Evolutionary conservation across 2,797 vertebrate species (phyloP).

Genomic region (Brotula barbata): DNA sequence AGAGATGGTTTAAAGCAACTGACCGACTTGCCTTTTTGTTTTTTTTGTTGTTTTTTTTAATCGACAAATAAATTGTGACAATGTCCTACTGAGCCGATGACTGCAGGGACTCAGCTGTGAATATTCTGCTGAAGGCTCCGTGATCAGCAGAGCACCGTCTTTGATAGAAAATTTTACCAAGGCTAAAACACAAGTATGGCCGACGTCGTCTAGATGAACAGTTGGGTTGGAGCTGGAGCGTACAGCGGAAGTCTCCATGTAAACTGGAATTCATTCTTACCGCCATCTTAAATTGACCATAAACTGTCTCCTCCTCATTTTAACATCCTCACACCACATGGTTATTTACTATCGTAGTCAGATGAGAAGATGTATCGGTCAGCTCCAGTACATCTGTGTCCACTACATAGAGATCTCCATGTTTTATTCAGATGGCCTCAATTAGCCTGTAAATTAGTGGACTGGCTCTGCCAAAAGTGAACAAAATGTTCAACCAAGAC

Average conservation of each 20-base stretch:
- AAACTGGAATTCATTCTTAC: slow-evolving; percentile 13
- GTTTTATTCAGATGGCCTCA: too few relatives aligned
- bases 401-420: too few relatives aligned
- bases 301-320: too few relatives aligned
- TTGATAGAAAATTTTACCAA: background rate
- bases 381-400: too few relatives aligned
- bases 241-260: background rate
- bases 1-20: slow-evolving; percentile 68
- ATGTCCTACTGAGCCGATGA: slow-evolving; percentile 46
- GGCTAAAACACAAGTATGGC: background rate
- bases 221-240: slow-evolving; percentile 8
- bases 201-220: background rate
- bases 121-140: slow-evolving; percentile 11
- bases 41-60: slow-evolving; percentile 29
- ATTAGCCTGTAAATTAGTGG: too few relatives aligned
- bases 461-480: too few relatives aligned
- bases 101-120: slow-evolving; percentile 35
- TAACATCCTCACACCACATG: too few relatives aligned
- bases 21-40: slow-evolving; percentile 69
- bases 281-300: too few relatives aligned
- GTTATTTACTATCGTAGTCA: too few relatives aligned
- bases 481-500: too few relatives aligned
- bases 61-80: slow-evolving; percentile 59
- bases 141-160: background rate
- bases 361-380: too few relatives aligned